Evolutionary conservation across 92 coral and sea anemone species (phyloP).

Genomic region (Scolanthus callimorphus): DNA sequence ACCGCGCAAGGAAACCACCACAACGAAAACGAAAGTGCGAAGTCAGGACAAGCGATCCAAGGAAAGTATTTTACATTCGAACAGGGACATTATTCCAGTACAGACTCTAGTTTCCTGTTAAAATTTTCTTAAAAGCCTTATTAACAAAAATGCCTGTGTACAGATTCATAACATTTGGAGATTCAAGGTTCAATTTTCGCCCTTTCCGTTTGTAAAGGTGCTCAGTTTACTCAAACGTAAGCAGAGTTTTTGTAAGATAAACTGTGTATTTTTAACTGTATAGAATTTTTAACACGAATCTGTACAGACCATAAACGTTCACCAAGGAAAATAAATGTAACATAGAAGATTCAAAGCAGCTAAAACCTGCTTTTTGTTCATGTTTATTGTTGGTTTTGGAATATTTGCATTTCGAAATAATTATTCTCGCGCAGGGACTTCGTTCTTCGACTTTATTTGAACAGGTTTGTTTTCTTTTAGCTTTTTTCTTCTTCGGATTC

Average conservation of each 20-base stretch:
- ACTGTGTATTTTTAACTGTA: conserved; percentile 90
- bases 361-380: no score
- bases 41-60: conserved; percentile 56
- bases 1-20: conserved; percentile 3
- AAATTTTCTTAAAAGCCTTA: conserved; percentile 22
- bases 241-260: conserved; percentile 80
- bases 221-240: conserved; percentile 15
- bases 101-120: conserved; percentile 76
- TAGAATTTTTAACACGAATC: conserved; percentile 83
- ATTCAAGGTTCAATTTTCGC: conserved; percentile 45
- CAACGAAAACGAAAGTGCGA: conserved; percentile 54
- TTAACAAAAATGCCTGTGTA: conserved; percentile 25
- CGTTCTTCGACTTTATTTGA: no score
- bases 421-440: no score
- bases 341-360: no score
- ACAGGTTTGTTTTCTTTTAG: no score
- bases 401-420: no score
- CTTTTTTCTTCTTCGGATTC: no score
- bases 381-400: no score
- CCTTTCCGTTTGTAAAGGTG: conserved; percentile 50
- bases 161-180: conserved; percentile 67
- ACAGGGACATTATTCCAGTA: conserved; percentile 68
- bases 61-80: conserved; percentile 58
- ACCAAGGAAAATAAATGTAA: no score
- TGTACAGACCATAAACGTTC: no score